Conservation (phyloP, 2,888 invertebrate species). For the Synergus laeviventris region DNA sequence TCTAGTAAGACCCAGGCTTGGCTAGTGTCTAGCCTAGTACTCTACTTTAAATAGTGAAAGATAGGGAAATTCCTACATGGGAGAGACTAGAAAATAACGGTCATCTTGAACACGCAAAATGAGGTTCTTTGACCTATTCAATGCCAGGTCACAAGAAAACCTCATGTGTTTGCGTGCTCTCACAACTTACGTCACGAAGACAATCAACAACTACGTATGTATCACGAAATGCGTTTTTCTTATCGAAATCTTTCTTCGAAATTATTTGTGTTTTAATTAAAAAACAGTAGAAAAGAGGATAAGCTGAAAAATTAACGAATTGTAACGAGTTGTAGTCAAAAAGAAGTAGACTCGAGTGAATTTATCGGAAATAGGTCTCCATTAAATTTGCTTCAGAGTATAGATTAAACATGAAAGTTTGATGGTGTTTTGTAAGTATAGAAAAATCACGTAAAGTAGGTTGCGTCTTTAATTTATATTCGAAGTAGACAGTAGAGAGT, state of each 20-base stretch:
- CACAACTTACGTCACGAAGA: constrained; percentile 8
- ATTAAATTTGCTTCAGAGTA: background rate
- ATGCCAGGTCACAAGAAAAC: background rate
- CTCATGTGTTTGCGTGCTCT: constrained; percentile 1
- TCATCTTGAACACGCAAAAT: constrained; percentile 13
- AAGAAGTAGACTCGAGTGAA: too few species aligned
- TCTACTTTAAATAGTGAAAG: too few species aligned
- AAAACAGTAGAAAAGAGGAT: background rate
- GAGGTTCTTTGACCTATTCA: background rate
- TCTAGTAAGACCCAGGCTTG: too few species aligned
- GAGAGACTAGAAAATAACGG: background rate
- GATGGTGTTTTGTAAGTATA: background rate
- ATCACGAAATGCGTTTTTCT: background rate
- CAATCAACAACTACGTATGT: background rate
- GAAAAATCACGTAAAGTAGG: constrained; percentile 1
- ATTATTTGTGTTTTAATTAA: background rate
- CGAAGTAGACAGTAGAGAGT: constrained; percentile 2
- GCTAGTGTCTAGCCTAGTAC: too few species aligned
- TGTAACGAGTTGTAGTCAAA: too few species aligned
- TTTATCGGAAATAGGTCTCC: background rate
- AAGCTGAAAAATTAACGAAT: too few species aligned
- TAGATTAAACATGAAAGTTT: constrained; percentile 6
- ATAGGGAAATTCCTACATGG: too few species aligned
- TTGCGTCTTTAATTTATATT: constrained; percentile 35
- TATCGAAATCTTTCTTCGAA: background rate